Base-by-base conservation (phyloP, 1,140 invertebrate species). In the Lordiphosa clarofinis region DNA sequence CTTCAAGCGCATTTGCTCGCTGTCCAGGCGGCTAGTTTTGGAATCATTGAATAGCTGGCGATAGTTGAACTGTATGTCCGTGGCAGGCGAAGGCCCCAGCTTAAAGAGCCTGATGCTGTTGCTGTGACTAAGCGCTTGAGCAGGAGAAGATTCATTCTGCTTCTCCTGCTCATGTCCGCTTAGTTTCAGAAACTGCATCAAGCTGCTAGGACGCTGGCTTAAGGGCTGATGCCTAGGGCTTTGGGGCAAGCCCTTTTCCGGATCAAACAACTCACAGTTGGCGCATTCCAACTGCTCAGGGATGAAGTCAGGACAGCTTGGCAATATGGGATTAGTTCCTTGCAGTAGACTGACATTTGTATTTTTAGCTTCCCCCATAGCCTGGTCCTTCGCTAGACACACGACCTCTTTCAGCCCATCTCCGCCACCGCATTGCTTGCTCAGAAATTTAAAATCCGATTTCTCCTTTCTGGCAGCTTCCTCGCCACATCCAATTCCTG, bases 61-160 rank as follows among this genome's bases (percentile, higher is more conserved):
- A 46, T 75, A 81, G 40, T 81, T 63, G 24, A 81, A 82, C n/a
- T 40, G 67, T 13, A 43, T 33, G 0, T n/a, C 8, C 10, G 3
- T 12, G 0, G 49, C 7, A 1, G 12, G 4, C 1, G 28, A 38
- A 0, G 19, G 7, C 5, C 55, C 56, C 6, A 59, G 5, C 13
- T 63, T 4, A 12, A 81, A 63, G 2, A 52, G 43, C 10, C 63
- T 43, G 6, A 11, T 28, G 11, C 37, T 52, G 5, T 38, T 31
- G n/a, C 13, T 56, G 53, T 10, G 15, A 28, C 8, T 19, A 10
- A 13, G 24, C 11, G 8, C 47, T 37, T 49, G 19, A 42, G 28
- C 31, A 8, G 9, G 12, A 52, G 39, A 44, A 46, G 39, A 4
- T 9, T 15, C 21, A 4, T 43, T 35, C 36, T 52, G 4, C 10